Conservation (phyloP, 2,888 invertebrate species). For the Isoperla grammatica region DNA sequence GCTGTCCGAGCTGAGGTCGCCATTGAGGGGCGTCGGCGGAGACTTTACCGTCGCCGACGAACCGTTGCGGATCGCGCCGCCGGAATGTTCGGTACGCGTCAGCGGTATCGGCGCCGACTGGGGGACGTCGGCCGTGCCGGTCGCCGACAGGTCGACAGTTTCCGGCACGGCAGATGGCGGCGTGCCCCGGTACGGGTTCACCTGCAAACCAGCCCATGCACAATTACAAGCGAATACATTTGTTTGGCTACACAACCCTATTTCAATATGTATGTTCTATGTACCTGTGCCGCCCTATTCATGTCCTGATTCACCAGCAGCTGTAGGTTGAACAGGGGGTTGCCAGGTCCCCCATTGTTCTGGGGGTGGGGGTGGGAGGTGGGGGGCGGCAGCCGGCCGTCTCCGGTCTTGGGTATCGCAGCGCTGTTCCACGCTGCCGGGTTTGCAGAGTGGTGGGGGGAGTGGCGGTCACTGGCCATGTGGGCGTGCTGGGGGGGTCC, state of each 20-base stretch:
- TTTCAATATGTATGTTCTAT: not conserved
- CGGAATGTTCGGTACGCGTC: conserved; percentile 37
- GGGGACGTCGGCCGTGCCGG: conserved; percentile 41
- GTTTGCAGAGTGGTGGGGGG: conserved; percentile 5
- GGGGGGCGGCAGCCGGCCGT: conserved; percentile 15
- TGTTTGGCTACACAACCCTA: too few relatives aligned
- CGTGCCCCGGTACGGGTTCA: conserved; percentile 20
- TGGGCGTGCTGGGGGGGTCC: conserved; percentile 27
- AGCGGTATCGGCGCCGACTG: conserved; percentile 42
- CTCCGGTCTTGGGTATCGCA: conserved; percentile 13
- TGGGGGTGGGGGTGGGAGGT: conserved; percentile 18
- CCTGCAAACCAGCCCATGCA: conserved; percentile 7
- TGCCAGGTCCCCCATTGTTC: conserved; percentile 33
- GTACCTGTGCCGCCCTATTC: conserved; percentile 38
- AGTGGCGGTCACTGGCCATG: conserved; percentile 17
- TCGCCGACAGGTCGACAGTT: conserved; percentile 40
- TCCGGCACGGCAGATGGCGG: conserved; percentile 21
- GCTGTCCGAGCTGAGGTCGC: conserved; percentile 43
- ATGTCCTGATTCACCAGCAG: conserved; percentile 43
- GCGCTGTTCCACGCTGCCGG: conserved; percentile 24
- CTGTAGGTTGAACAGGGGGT: conserved; percentile 43
- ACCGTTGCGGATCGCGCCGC: conserved; percentile 39
- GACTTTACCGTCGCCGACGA: conserved; percentile 34
- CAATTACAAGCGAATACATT: too few relatives aligned
- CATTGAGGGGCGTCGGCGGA: conserved; percentile 42